Evolutionary conservation across 2,797 vertebrate genomes (phyloP), one percentile per base, ranked within the genome.

Genomic region (Peromyscus attwateri): DNA sequence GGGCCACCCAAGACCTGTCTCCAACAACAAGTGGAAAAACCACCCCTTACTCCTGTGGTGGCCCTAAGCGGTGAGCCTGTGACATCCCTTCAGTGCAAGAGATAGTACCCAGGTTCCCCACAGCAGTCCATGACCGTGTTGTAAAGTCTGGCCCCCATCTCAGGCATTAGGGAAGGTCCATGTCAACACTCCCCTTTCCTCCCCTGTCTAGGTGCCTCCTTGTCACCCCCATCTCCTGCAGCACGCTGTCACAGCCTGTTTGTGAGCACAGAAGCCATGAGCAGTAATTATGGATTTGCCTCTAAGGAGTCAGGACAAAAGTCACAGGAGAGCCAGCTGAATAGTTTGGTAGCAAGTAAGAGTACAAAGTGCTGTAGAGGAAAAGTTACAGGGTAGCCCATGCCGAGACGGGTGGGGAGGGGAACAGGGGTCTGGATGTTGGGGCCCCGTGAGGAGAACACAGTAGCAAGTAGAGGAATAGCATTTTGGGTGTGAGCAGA

Each of bases 291-390:
- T 57, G 37, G 62, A 25, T 43, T 70, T 95, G 80, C 43, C 92
- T 80, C 87, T 91, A 43, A 91, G 92, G 27, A 77, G 14, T 92
- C 57, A 91, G 91, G 43, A 87, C 55, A 92, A 57, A 93, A 92
- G 85, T 79, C 89, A 52, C 52, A 92, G 71, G 49, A 80, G 82
- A 62, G 23, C 46, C 6, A 90, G 73, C 62, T 79, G 91, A 88
- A 43, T 88, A 29, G 92, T 70, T 91, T 92, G 55, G 60, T 84
- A 90, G 89, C 27, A 68, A 87, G 55, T 70, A 12, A 55, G 75
- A 68, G 27, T 79, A 14, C 12, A 37, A 0, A 37, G 3, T 87
- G 25, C 66, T 89, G 64, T 52, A 16, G 4, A 43, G 73, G 71
- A 89, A 66, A n/a, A 34, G 12, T 12, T 16, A 55, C 52, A 13